Evolutionary conservation across 2,888 invertebrate species (phyloP).

Genomic region (Ormyrus nitidulus): DNA sequence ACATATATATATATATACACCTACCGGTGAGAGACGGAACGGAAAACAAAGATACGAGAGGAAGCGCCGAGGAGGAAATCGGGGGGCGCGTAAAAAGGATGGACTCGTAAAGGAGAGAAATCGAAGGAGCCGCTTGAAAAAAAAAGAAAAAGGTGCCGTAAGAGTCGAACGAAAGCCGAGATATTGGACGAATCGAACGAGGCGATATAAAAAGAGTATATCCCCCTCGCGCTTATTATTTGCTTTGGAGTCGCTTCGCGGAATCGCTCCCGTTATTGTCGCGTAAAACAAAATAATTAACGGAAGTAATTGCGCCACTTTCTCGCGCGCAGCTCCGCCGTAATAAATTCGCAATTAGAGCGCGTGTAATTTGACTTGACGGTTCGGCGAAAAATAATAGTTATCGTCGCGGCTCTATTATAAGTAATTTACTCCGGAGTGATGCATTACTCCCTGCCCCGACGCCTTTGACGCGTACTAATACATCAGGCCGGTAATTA

Average conservation of each 20-base stretch:
- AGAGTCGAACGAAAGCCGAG: neutral
- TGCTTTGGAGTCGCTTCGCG: too few species aligned
- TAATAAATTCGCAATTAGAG: neutral
- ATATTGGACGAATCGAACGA: neutral
- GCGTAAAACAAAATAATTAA: neutral
- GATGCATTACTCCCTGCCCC: neutral
- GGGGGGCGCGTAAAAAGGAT: constrained; percentile 14
- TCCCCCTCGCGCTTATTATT: neutral
- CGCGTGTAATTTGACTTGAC: neutral
- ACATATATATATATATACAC: neutral
- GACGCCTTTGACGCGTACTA: constrained; percentile 5
- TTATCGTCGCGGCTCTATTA: neutral
- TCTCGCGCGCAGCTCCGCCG: neutral
- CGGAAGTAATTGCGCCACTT: neutral
- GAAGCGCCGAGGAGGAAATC: constrained; percentile 2
- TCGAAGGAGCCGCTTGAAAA: neutral
- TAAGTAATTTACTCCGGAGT: neutral
- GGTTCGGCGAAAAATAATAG: neutral
- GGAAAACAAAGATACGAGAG: neutral
- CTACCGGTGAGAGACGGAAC: neutral
- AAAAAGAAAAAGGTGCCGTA: neutral
- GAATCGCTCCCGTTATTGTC: neutral
- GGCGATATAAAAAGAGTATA: neutral
- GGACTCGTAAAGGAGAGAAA: neutral
- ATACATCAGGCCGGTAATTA: neutral